phyloP scores from a whole-genome alignment of 2,797 vertebrate species.

The Holocentrus rufus region DNA sequence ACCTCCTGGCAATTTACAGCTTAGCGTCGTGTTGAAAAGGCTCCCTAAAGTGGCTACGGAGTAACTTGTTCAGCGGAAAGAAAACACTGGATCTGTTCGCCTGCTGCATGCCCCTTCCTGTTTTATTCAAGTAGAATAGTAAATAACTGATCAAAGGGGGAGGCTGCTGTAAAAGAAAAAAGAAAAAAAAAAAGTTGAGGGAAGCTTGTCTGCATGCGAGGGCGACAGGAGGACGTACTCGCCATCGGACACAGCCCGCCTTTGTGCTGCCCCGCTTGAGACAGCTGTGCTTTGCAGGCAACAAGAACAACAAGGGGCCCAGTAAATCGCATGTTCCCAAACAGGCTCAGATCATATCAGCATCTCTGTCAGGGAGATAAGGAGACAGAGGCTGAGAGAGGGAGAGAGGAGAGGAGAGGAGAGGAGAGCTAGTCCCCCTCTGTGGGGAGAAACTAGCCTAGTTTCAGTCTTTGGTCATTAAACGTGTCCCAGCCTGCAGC shows the following conservation, averaged over 20 bases:
- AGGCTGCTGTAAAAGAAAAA: too few relatives aligned
- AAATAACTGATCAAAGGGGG: conserved; percentile 1
- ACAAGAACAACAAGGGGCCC: conserved; percentile 14
- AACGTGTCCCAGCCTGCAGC: conserved; percentile 77
- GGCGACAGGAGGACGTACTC: conserved; percentile 23
- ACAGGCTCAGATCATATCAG: conserved; percentile 57
- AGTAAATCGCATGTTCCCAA: conserved; percentile 37
- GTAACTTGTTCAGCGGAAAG: conserved; percentile 5
- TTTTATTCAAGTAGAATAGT: conserved; percentile 3
- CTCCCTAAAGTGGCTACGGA: conserved; percentile 31
- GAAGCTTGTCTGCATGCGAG: not conserved
- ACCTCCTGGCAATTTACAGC: conserved; percentile 58
- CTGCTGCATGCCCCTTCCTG: conserved; percentile 7
- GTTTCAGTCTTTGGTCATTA: conserved; percentile 71
- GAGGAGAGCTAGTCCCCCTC: conserved; percentile 31
- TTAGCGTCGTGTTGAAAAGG: conserved; percentile 37
- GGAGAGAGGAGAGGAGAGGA: not conserved
- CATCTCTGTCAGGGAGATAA: conserved; percentile 43
- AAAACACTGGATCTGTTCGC: conserved; percentile 33
- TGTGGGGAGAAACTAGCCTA: conserved; percentile 61
- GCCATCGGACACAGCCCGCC: conserved; percentile 11
- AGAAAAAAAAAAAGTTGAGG: not conserved
- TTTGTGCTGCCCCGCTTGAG: conserved; percentile 24
- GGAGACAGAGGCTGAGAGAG: conserved; percentile 13
- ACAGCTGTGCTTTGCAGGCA: conserved; percentile 16